Evolutionary conservation across 2,113 vertebrate species (phyloP).

Genomic region (Semnornis frantzii): DNA sequence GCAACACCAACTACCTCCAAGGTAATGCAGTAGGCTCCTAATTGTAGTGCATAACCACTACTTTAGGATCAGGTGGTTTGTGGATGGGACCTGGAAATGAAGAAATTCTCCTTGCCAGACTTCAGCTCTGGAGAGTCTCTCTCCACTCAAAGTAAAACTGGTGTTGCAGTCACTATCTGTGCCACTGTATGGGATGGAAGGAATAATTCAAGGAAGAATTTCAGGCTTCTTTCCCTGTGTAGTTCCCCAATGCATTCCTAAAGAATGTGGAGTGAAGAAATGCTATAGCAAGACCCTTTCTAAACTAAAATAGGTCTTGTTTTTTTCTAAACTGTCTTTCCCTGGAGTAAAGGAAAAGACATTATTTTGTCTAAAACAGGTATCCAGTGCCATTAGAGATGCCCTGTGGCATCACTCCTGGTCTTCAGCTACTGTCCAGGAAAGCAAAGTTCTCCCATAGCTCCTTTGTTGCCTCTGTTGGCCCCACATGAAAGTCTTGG

Average conservation of each 20-base stretch:
- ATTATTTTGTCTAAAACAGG: background rate
- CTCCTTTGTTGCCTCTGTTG: background rate
- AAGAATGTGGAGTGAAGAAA: background rate
- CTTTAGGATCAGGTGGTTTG: background rate
- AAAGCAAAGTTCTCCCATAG: background rate
- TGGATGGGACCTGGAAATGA: background rate
- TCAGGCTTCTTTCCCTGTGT: background rate
- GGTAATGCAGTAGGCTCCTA: accelerated
- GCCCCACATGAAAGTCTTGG: background rate
- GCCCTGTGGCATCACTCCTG: background rate
- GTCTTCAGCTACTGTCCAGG: background rate
- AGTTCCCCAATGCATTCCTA: no score
- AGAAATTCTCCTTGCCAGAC: background rate
- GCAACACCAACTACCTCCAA: background rate
- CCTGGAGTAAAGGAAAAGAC: background rate
- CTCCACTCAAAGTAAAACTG: background rate
- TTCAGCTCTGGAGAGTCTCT: background rate
- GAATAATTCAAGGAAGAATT: background rate
- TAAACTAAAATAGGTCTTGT: background rate
- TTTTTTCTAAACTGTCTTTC: background rate
- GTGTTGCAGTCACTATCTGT: background rate
- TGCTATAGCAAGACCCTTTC: background rate
- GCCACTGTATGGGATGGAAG: background rate
- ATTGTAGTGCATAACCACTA: background rate
- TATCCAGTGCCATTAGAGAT: background rate